phyloP scores from a whole-genome alignment of 1,140 invertebrate species.

The Bemisia tabaci region DNA sequence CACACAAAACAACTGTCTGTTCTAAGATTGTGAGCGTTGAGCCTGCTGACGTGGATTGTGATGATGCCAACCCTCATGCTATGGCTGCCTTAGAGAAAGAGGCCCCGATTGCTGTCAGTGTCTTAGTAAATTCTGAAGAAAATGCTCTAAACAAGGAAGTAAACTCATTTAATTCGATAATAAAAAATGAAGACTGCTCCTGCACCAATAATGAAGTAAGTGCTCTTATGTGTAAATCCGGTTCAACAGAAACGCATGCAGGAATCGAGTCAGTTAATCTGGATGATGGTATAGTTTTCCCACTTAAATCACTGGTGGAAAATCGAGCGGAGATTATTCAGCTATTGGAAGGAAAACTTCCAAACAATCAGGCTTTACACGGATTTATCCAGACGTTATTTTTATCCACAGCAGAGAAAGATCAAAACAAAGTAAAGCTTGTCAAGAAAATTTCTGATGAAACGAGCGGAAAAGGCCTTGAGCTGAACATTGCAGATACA shows the following conservation, averaged over 20 bases:
- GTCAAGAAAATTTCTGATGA: too few species aligned
- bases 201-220: too few species aligned
- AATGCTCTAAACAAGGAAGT: too few species aligned
- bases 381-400: constrained; percentile 19
- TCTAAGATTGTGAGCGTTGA: background rate
- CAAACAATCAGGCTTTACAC: constrained; percentile 19
- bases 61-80: background rate
- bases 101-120: too few species aligned
- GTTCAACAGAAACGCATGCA: background rate
- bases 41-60: background rate
- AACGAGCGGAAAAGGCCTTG: background rate
- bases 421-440: background rate
- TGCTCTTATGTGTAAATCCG: background rate
- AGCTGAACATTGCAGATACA: too few species aligned
- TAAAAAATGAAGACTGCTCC: too few species aligned
- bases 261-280: constrained; percentile 1
- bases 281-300: constrained; percentile 25
- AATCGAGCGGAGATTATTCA: constrained; percentile 18
- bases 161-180: too few species aligned
- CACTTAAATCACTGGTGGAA: constrained; percentile 13
- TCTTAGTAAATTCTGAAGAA: too few species aligned
- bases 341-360: constrained; percentile 19
- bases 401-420: background rate
- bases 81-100: too few species aligned
- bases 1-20: background rate